Evolutionary conservation across 2,888 invertebrate genomes (phyloP).

Genomic region (Hemicrepidius hirtus): DNA sequence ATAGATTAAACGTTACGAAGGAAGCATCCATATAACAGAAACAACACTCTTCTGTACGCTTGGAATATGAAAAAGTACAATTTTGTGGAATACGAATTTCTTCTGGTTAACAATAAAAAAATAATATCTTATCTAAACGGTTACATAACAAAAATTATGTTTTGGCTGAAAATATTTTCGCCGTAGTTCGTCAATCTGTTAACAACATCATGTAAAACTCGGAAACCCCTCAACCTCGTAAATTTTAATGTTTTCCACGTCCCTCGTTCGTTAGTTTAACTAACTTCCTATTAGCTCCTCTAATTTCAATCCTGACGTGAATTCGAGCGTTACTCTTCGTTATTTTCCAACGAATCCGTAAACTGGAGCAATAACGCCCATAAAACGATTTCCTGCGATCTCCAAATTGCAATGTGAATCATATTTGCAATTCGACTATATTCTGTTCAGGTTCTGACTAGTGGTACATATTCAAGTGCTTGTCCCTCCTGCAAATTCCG

Average conservation of each 20-base stretch:
- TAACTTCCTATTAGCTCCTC: conserved; percentile 17
- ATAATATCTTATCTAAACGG: too few relatives aligned
- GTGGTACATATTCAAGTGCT: conserved; percentile 35
- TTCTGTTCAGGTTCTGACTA: conserved; percentile 33
- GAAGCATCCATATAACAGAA: too few relatives aligned
- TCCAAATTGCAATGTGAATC: conserved; percentile 42
- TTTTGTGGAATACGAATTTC: too few relatives aligned
- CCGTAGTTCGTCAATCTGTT: background rate
- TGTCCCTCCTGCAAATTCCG: conserved; percentile 2
- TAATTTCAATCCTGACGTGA: conserved; percentile 28
- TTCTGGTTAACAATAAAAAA: too few relatives aligned
- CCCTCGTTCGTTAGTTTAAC: conserved; percentile 19
- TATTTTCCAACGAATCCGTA: conserved; percentile 36
- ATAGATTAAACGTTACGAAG: too few relatives aligned
- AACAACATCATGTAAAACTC: background rate
- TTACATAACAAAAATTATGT: too few relatives aligned
- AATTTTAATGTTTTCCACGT: background rate
- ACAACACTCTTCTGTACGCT: too few relatives aligned
- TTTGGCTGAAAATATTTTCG: background rate
- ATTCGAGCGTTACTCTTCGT: conserved; percentile 15
- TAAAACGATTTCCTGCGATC: conserved; percentile 34
- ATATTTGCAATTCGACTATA: conserved; percentile 31
- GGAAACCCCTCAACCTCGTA: background rate
- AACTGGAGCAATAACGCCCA: conserved; percentile 33
- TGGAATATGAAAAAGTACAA: too few relatives aligned